Conservation (phyloP, 2,797 vertebrate genomes). For the Dicrostonyx torquatus region DNA sequence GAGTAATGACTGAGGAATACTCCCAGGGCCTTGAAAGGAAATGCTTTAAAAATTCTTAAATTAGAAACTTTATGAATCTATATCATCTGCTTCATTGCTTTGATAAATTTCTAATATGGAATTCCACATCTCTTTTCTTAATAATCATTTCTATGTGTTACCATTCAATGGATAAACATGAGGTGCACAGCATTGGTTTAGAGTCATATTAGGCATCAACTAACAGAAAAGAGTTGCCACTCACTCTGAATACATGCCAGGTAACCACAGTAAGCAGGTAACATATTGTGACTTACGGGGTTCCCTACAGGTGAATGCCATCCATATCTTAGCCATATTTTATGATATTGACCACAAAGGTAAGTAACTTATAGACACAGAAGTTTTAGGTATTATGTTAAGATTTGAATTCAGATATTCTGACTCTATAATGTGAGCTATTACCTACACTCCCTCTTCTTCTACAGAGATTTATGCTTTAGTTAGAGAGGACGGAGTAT, state of each 20-base stretch:
- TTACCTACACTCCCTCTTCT: neutral
- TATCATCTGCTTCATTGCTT: neutral
- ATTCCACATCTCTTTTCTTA: slow-evolving; percentile 10
- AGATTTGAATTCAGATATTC: neutral
- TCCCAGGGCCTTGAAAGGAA: neutral
- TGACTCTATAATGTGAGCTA: neutral
- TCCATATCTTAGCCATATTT: neutral
- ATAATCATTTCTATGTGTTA: neutral
- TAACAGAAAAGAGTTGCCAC: neutral
- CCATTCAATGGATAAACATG: neutral
- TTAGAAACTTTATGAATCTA: neutral
- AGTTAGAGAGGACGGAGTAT: neutral
- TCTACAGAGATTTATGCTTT: neutral
- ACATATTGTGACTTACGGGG: neutral
- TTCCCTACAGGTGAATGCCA: neutral
- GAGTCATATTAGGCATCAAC: neutral
- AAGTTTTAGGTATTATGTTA: neutral
- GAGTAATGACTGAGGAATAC: neutral
- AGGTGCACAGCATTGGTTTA: neutral
- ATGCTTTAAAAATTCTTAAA: neutral
- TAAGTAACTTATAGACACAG: neutral
- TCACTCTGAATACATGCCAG: neutral
- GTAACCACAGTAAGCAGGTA: neutral
- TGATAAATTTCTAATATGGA: neutral
- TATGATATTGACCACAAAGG: neutral